phyloP scores from a whole-genome alignment of 2,113 vertebrate species.

The Apistogramma diplotaenia region DNA sequence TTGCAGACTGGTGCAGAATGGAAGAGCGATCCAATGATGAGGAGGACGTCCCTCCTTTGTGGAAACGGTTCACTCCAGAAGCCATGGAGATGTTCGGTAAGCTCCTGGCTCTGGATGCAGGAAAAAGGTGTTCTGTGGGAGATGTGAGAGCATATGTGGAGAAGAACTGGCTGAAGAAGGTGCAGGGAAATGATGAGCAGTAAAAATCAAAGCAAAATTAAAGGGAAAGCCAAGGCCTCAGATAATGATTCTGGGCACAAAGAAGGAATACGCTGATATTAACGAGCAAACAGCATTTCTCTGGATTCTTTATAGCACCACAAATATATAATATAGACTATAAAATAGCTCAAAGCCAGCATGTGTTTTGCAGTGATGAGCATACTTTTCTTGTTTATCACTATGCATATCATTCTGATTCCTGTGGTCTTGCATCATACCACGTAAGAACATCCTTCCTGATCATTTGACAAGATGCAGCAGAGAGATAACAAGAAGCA shows the following conservation, averaged over 20 bases:
- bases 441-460: not conserved
- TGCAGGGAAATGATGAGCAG: not conserved
- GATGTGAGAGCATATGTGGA: constrained; percentile 74
- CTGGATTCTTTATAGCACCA: not conserved
- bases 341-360: not conserved
- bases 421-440: not conserved
- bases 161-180: constrained; percentile 72
- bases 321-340: not conserved
- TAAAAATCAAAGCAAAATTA: not conserved
- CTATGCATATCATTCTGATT: not conserved
- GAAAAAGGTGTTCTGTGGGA: constrained; percentile 72
- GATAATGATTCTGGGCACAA: not conserved
- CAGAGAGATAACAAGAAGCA: too few species aligned
- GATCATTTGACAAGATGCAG: not conserved
- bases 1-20: constrained; percentile 78
- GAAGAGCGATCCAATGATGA: constrained; percentile 60
- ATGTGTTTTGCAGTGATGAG: not conserved
- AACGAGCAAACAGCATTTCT: not conserved
- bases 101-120: constrained; percentile 81
- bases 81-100: constrained; percentile 84
- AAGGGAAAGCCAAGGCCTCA: not conserved
- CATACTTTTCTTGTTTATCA: not conserved
- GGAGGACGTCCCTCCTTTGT: constrained; percentile 81
- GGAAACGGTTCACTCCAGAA: constrained; percentile 80
- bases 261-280: too few species aligned